Evolutionary conservation across 1,140 invertebrate species (phyloP).

Genomic region (Harlomillsia oculata): DNA sequence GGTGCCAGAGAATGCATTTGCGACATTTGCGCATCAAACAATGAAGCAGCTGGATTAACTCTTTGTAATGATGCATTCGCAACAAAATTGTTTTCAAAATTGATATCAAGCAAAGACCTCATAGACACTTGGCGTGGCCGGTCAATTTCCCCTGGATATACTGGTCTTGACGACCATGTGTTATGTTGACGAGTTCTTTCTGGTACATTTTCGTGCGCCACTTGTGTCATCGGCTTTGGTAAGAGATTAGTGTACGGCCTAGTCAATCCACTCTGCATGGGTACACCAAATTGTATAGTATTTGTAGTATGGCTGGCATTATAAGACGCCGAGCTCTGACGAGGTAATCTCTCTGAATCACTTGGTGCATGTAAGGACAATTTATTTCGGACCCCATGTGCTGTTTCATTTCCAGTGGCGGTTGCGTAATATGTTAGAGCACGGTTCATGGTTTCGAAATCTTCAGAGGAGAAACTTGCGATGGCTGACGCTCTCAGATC

Average conservation of each 20-base stretch:
- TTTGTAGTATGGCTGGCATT: too few species aligned
- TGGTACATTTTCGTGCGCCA: conserved; percentile 6
- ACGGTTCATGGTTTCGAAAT: too few species aligned
- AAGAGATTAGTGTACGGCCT: conserved; percentile 1
- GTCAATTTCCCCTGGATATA: not conserved
- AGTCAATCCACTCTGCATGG: not conserved
- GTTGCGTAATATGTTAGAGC: too few species aligned
- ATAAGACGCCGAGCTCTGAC: too few species aligned
- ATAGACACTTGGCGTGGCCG: not conserved
- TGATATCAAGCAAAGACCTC: not conserved
- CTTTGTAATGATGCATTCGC: not conserved
- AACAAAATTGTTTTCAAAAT: not conserved
- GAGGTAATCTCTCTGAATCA: not conserved
- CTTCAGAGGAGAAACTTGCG: not conserved
- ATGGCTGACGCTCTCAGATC: not conserved
- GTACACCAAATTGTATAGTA: too few species aligned
- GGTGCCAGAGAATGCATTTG: not conserved
- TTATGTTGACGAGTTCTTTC: not conserved
- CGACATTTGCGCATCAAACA: too few species aligned
- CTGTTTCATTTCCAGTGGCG: not conserved
- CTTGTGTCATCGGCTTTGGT: not conserved
- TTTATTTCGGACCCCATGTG: not conserved
- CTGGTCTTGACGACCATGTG: too few species aligned
- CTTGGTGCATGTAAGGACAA: conserved; percentile 5
- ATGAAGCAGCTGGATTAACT: too few species aligned